These are phyloP conservation scores for Pegoplata infirma DNA, from an alignment of 2,888 invertebrate genomes.

Conservation along the genomic window DNA sequence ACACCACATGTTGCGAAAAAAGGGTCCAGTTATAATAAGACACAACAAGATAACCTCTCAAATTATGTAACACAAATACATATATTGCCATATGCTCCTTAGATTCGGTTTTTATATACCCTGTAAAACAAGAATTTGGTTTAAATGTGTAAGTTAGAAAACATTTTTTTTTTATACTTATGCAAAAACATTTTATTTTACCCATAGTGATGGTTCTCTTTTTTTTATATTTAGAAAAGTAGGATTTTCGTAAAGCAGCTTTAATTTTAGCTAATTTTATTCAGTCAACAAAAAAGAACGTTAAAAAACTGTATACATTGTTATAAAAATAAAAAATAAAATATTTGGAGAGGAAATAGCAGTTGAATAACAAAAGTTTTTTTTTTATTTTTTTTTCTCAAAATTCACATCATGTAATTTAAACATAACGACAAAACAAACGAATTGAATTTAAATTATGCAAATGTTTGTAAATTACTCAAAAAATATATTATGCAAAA, in stretches of 20 bases:
- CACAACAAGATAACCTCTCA: no score
- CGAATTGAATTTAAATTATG: constrained; percentile 63
- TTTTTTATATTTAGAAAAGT: constrained; percentile 1
- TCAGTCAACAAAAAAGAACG: constrained; percentile 1
- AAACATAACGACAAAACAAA: constrained; percentile 51
- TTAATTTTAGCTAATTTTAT: constrained; percentile 14
- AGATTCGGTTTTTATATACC: no score
- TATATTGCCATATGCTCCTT: no score
- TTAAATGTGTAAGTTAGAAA: background rate
- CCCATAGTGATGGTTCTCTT: background rate
- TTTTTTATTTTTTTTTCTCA: background rate
- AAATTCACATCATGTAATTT: constrained; percentile 43
- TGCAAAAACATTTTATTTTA: background rate
- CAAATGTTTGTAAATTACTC: constrained; percentile 59
- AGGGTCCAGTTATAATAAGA: no score
- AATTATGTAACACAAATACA: no score
- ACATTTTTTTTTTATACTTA: background rate
- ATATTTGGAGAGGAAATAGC: constrained; percentile 4
- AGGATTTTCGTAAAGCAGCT: constrained; percentile 24
- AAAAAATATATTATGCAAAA: background rate
- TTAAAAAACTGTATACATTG: background rate
- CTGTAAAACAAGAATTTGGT: background rate
- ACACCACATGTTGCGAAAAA: no score
- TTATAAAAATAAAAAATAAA: background rate
- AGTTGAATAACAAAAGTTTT: constrained; percentile 17